These are phyloP conservation scores for Camptogramma bilineatum DNA, from an alignment of 2,888 invertebrate genomes.

Conservation along the genomic window DNA sequence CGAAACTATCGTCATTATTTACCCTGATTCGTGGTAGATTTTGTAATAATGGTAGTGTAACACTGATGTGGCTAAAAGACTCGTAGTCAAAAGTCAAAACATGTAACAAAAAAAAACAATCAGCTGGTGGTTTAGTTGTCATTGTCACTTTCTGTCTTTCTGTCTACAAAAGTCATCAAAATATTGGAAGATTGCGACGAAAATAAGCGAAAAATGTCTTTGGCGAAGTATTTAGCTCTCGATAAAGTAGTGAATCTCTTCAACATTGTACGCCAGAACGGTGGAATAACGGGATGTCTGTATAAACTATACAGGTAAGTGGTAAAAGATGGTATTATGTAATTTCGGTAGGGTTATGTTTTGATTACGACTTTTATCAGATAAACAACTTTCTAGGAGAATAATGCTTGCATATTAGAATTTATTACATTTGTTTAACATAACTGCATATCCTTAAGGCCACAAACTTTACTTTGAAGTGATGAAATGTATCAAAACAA, in stretches of 20 bases:
- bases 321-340: conserved; percentile 64
- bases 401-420: not conserved
- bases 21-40: not conserved
- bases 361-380: conserved; percentile 22
- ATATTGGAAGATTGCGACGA: conserved; percentile 20
- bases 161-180: not conserved
- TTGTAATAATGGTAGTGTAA: not conserved
- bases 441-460: no score
- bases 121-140: conserved; percentile 1
- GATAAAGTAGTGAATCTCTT: conserved; percentile 89
- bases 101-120: not conserved
- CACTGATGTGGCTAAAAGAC: not conserved
- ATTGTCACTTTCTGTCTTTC: not conserved
- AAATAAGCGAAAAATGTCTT: conserved; percentile 64
- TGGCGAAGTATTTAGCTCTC: conserved; percentile 89
- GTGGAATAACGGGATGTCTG: conserved; percentile 88
- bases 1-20: no score
- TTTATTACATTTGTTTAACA: no score
- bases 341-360: conserved; percentile 67
- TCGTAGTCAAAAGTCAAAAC: not conserved
- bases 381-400: not conserved
- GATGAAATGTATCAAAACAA: no score
- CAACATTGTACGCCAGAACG: conserved; percentile 89
- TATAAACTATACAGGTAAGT: conserved; percentile 90
- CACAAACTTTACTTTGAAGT: no score